These are phyloP conservation scores for Mythimna lalbum DNA, from an alignment of 2,888 invertebrate species.

Conservation along the genomic window DNA sequence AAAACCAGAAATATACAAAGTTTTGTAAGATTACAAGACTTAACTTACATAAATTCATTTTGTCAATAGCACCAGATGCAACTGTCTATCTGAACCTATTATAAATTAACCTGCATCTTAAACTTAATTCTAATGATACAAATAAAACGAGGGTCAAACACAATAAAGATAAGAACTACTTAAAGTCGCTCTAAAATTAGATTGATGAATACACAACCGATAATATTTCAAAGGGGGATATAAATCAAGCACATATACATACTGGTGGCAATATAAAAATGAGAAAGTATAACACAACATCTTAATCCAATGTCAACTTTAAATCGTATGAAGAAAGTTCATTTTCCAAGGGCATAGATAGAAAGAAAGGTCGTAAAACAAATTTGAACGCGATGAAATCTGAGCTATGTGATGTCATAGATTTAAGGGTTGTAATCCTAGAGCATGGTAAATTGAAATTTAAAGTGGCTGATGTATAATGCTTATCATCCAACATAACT, in stretches of 20 bases:
- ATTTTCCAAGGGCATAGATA: constrained; percentile 8
- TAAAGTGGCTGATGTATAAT: constrained; percentile 38
- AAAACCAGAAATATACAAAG: too few relatives aligned
- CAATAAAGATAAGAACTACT: constrained; percentile 53
- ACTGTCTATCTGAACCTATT: not conserved
- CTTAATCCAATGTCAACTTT: constrained; percentile 8
- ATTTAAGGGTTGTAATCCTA: constrained; percentile 35
- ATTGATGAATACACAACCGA: constrained; percentile 51
- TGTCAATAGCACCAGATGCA: not conserved
- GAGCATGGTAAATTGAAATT: constrained; percentile 35
- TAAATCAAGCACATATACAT: constrained; percentile 50
- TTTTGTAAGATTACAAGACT: not conserved
- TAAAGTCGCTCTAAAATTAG: constrained; percentile 49
- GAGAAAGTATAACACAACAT: constrained; percentile 10
- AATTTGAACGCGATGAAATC: constrained; percentile 16
- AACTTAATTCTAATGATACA: constrained; percentile 38
- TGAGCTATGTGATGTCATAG: constrained; percentile 16
- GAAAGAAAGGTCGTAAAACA: constrained; percentile 27
- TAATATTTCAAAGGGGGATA: constrained; percentile 58
- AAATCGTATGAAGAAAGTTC: not conserved
- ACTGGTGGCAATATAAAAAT: constrained; percentile 33
- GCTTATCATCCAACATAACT: constrained; percentile 44
- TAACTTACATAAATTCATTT: not conserved
- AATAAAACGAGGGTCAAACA: constrained; percentile 52
- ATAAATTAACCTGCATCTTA: constrained; percentile 38